Percentiles rank a stretch among this genome's conserved stretches.
Evolutionary conservation across 2,113 vertebrate genomes (phyloP).

Genomic region (Muntiacus muntjak): DNA sequence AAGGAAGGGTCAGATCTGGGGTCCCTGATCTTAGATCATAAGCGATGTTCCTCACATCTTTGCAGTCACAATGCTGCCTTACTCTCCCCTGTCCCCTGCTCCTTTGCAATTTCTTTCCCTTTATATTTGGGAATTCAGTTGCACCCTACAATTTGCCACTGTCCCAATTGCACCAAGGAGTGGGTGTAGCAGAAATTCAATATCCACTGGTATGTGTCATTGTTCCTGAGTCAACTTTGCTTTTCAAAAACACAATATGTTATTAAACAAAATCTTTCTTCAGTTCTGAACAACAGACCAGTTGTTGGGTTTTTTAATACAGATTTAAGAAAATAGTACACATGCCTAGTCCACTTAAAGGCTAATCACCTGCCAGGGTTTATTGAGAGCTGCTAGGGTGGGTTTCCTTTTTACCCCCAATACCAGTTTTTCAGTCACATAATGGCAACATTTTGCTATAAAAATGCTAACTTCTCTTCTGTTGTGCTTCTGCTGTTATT

Average conservation of each 20-base stretch:
- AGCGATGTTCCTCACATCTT: background rate
- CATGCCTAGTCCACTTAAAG: slow-evolving; percentile 59
- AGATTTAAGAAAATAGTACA: slow-evolving; percentile 61
- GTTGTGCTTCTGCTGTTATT: slow-evolving; percentile 74
- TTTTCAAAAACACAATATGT: slow-evolving; percentile 72
- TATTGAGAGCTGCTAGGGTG: slow-evolving; percentile 48
- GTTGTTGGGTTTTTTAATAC: slow-evolving; percentile 38
- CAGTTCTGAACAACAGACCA: slow-evolving; percentile 64
- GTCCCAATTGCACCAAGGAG: slow-evolving; percentile 33
- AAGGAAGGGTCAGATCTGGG: background rate
- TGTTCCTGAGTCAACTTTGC: slow-evolving; percentile 73
- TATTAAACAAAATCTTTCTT: slow-evolving; percentile 77
- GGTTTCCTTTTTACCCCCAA: background rate
- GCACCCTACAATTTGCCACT: slow-evolving; percentile 48
- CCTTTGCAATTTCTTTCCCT: background rate
- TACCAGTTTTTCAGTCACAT: slow-evolving; percentile 63
- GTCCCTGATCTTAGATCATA: background rate
- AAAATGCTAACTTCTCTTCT: slow-evolving; percentile 68
- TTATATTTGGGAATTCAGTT: slow-evolving; percentile 19
- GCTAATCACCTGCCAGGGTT: slow-evolving; percentile 61
- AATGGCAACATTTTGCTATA: slow-evolving; percentile 68
- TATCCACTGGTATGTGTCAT: slow-evolving; percentile 69
- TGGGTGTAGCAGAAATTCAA: slow-evolving; percentile 71
- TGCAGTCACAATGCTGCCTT: background rate
- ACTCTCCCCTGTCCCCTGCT: background rate